Base-by-base conservation (phyloP, 2,888 invertebrate species). In the Julus scanicus region DNA sequence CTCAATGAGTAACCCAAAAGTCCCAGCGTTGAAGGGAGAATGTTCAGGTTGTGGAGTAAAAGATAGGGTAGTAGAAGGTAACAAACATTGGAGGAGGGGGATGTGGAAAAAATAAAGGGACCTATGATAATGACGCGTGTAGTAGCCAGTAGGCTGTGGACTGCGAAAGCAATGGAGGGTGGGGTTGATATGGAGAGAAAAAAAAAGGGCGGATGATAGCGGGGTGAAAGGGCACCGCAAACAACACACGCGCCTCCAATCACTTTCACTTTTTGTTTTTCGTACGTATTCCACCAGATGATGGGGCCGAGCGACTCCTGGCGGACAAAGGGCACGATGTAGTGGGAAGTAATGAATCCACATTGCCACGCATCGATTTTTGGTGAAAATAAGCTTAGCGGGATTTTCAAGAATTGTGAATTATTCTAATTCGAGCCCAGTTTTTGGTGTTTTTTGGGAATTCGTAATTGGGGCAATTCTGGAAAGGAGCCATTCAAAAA, bases 221-320 rank as follows among this genome's bases (percentile, higher is more conserved):
- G 71, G 71, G 71, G 71, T 71, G 71, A 71, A 71, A 71, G 71
- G 71, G 71, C 71, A 71, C 71, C 71, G 71, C 71, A 71, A 71
- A 71, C 71, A 71, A 71, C 71, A 71, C 71, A 71, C 71, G 71
- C 71, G 71, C 71, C 71, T 71, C 71, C 71, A 71, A 71, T 71
- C 71, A 71, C 71, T 71, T 71, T 4, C 71, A 71, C 71, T 71
- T 71, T 71, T 71, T 71, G 71, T 71, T 71, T 71, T 71, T 71
- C 71, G 71, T 29, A 71, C 71, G 71, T 29, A 29, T 71, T 71
- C 71, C 71, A 9, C 5, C 29, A 71, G 71, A 71, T 29, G 71
- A 29, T n/a, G 71, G 29, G 9, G 71, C n/a, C 29, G 71, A 29
- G 71, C 71, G 71, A 71, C 71, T 6, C 71, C 71, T 71, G 71